Evolutionary conservation across 2,888 invertebrate genomes (phyloP), one percentile per base, ranked within the genome.

Genomic region (Nasonia oneida): DNA sequence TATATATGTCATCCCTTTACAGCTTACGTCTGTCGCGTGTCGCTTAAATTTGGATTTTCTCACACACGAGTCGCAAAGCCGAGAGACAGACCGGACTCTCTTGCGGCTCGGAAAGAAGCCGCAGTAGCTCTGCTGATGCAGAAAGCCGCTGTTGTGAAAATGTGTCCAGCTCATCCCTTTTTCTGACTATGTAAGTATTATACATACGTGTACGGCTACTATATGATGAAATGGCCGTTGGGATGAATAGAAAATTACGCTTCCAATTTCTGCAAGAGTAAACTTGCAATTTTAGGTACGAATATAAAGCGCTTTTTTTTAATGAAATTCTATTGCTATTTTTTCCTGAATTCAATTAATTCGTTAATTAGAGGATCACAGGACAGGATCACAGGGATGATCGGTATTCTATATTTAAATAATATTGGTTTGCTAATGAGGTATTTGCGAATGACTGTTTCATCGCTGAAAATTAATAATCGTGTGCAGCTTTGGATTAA

Each of bases 1-100:
- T 39, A 29, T 29, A 29, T 4, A 37, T 37, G 4, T 37, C 3
- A 73, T 33, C 14, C 10, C 67, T 18, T 67, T 23, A 33, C 39
- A 61, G 57, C n/a, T 37, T n/a, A 42, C 29, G 47, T 74, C 23
- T n/a, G 57, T 6, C 57, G 57, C 23, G 50, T 29, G 29, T 15
- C 47, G 74, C 74, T 74, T 74, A 74, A 74, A 74, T 47, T 74
- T 50, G 50, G 74, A 74, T 74, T 74, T 74, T 50, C 74, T n/a
- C 50, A 23, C 74, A 74, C 74, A 18, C 50, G 47, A 47, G n/a
- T 23, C 50, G 37, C 42, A 74, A 74, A 74, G 50, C 50, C 37
- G 29, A 29, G 33, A 74, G n/a, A 47, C 74, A 10, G 47, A 50
- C 74, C 3, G 18, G 47, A 4, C 12, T 42, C 6, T 10, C 6